phyloP scores from a whole-genome alignment of 1,140 invertebrate genomes.

The Eubasilissa regina region DNA sequence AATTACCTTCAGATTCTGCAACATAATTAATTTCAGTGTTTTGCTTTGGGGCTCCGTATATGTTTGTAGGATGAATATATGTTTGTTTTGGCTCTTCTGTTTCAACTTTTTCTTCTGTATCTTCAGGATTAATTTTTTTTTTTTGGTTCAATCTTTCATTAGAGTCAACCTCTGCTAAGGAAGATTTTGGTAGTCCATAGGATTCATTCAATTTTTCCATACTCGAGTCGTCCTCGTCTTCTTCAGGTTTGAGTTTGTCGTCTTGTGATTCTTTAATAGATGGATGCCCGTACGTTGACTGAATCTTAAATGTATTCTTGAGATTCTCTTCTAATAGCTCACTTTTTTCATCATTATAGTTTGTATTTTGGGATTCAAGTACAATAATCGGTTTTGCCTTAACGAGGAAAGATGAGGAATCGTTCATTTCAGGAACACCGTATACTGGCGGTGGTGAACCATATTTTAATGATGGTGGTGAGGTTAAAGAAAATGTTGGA shows the following conservation, averaged over 20 bases:
- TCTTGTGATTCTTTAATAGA: not conserved
- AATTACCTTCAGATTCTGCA: not conserved
- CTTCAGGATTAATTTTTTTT: not conserved
- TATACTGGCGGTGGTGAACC: conserved; percentile 1
- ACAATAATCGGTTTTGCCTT: conserved; percentile 26
- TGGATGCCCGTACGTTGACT: not conserved
- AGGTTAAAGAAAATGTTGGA: too few species aligned
- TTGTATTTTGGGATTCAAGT: not conserved
- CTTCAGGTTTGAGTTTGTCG: not conserved
- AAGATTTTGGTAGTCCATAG: conserved; percentile 14
- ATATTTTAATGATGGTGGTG: not conserved
- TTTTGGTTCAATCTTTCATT: not conserved
- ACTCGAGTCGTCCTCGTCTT: not conserved
- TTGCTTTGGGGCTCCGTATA: conserved; percentile 8
- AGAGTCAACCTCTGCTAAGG: not conserved
- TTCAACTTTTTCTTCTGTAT: conserved; percentile 2
- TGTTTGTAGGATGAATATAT: conserved; percentile 17
- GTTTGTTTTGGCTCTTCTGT: conserved; percentile 1
- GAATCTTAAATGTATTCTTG: not conserved
- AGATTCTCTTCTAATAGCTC: not conserved
- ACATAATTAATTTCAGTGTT: not conserved
- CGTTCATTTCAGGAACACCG: not conserved
- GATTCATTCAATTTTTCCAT: not conserved
- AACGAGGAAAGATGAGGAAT: conserved; percentile 8
- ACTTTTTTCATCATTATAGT: not conserved